A percentile compares a stretch with the other conserved stretches of the same genome.
Conservation (phyloP, 2,888 invertebrate genomes). For the Andrena dorsata region DNA sequence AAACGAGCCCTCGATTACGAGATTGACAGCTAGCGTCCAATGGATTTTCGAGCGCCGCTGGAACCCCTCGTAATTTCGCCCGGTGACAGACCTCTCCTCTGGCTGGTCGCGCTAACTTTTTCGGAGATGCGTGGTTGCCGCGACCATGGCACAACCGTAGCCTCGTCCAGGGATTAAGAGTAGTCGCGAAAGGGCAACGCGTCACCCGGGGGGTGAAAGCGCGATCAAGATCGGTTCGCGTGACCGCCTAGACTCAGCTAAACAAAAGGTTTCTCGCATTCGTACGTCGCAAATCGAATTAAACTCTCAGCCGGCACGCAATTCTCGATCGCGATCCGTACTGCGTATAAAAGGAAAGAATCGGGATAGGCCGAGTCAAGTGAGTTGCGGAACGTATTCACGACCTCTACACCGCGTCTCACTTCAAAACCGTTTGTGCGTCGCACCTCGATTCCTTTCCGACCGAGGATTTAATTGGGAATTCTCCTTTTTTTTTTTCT, state of each 20-base stretch:
- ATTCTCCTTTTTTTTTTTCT: not conserved
- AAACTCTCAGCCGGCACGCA: slow-evolving; percentile 83
- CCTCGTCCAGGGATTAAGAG: slow-evolving; percentile 58
- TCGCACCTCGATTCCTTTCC: slow-evolving; percentile 25
- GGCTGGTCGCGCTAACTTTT: slow-evolving; percentile 16
- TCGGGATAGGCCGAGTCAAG: slow-evolving; percentile 72
- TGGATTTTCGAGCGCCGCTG: slow-evolving; percentile 30
- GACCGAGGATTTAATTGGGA: slow-evolving; percentile 7
- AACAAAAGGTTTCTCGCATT: slow-evolving; percentile 83
- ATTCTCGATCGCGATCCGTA: slow-evolving; percentile 73
- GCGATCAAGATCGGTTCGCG: slow-evolving; percentile 74
- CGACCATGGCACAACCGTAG: slow-evolving; percentile 6
- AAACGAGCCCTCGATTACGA: slow-evolving; percentile 58
- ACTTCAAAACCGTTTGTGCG: slow-evolving; percentile 79
- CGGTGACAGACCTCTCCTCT: slow-evolving; percentile 1
- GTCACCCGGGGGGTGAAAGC: slow-evolving; percentile 12
- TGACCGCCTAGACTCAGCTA: slow-evolving; percentile 82
- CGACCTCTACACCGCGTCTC: slow-evolving; percentile 82
- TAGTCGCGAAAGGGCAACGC: slow-evolving; percentile 47
- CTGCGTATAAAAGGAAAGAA: slow-evolving; percentile 79
- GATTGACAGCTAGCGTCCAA: slow-evolving; percentile 55
- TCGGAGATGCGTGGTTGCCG: not conserved
- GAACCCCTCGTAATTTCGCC: slow-evolving; percentile 30
- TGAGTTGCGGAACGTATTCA: slow-evolving; percentile 83
- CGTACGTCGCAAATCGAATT: slow-evolving; percentile 83